Evolutionary conservation across 1,140 invertebrate genomes (phyloP).

Genomic region (Ectropis grisescens): DNA sequence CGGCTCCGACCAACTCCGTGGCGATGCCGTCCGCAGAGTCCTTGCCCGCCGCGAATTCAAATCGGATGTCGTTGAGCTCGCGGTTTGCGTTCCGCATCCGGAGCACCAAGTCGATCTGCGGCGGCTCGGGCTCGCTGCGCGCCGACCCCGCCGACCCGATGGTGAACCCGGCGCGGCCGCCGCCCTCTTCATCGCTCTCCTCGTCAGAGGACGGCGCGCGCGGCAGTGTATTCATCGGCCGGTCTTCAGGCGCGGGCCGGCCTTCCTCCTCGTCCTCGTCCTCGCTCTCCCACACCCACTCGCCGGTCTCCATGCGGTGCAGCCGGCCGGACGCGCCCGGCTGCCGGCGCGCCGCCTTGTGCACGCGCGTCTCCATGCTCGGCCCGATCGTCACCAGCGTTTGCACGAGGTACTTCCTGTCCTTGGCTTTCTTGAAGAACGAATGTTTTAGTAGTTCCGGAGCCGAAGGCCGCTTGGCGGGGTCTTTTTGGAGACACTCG

Average conservation of each 20-base stretch:
- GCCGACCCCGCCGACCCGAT: constrained; percentile 41
- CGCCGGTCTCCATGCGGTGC: constrained; percentile 94
- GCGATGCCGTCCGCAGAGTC: constrained; percentile 97
- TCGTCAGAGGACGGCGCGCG: constrained; percentile 72
- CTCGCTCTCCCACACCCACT: constrained; percentile 98
- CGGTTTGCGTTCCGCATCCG: constrained; percentile 81
- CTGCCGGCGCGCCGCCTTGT: constrained; percentile 88
- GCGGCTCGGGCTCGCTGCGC: constrained; percentile 37
- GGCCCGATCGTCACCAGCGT: constrained; percentile 89
- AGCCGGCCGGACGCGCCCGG: constrained; percentile 92
- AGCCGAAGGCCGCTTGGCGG: constrained; percentile 94
- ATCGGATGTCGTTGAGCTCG: constrained; percentile 97
- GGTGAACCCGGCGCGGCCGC: constrained; percentile 33
- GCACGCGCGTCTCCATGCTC: constrained; percentile 89
- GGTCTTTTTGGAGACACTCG: constrained; percentile 97
- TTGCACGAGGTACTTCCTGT: constrained; percentile 94
- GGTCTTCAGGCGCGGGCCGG: constrained; percentile 45
- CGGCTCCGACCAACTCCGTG: constrained; percentile 94
- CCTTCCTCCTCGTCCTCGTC: constrained; percentile 67
- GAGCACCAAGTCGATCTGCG: constrained; percentile 48
- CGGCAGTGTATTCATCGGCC: constrained; percentile 71
- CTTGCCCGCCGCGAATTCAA: constrained; percentile 96
- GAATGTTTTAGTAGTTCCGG: constrained; percentile 98
- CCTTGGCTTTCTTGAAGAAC: constrained; percentile 99
- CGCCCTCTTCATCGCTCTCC: constrained; percentile 49